Percentiles rank a stretch among this genome's conserved stretches.
These are phyloP conservation scores for Proctacanthus coquilletti DNA, from an alignment of 1,140 invertebrate species.

Conservation along the genomic window DNA sequence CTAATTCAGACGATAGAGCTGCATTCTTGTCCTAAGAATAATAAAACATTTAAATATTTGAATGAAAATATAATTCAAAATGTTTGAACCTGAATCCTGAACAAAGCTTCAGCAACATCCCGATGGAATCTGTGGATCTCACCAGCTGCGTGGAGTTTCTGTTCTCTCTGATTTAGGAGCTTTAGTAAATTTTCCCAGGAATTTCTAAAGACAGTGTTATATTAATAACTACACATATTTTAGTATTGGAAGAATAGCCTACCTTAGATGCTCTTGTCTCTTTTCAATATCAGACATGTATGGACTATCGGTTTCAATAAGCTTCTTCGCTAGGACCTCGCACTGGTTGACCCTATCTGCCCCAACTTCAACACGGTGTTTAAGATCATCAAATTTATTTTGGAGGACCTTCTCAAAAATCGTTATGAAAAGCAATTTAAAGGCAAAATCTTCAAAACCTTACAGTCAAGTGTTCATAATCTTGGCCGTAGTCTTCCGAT, in stretches of 20 bases:
- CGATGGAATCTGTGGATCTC: conserved; percentile 95
- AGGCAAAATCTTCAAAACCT: conserved; percentile 13
- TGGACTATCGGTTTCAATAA: conserved; percentile 75
- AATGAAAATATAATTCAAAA: too few relatives aligned
- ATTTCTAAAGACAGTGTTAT: conserved; percentile 10
- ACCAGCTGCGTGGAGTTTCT: conserved; percentile 77
- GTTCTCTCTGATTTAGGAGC: conserved; percentile 69
- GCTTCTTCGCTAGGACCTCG: conserved; percentile 77
- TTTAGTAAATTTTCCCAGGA: conserved; percentile 80
- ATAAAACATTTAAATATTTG: too few relatives aligned
- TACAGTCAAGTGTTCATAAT: conserved; percentile 88
- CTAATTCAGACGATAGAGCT: conserved; percentile 68
- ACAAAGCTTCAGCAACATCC: conserved; percentile 84
- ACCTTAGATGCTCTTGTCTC: conserved; percentile 77
- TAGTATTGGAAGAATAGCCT: conserved; percentile 18
- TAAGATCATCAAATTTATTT: conserved; percentile 92
- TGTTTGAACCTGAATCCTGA: conserved; percentile 80
- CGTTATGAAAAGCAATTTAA: conserved; percentile 2
- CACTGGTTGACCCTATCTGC: conserved; percentile 86
- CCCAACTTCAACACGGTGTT: conserved; percentile 78
- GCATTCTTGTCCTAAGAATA: conserved; percentile 76
- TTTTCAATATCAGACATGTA: conserved; percentile 78
- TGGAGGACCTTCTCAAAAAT: conserved; percentile 49
- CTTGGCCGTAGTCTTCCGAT: conserved; percentile 92
- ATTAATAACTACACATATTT: background rate